Base-by-base conservation (phyloP, 2,113 vertebrate genomes). In the Ramphastos sulfuratus region DNA sequence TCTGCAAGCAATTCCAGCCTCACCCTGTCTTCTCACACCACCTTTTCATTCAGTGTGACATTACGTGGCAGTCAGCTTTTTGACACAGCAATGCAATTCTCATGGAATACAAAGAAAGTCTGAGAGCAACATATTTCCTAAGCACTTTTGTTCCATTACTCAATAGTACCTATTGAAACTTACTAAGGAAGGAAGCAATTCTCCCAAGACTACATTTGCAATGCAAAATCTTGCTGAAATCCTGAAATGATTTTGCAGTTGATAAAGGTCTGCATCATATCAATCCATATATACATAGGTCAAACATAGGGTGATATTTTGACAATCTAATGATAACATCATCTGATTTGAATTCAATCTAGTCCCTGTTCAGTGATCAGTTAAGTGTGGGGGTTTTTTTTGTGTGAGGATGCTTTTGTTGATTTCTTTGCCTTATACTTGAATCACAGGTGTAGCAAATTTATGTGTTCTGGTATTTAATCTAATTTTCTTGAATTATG, bases 121-220 rank as follows among this genome's bases (percentile, higher is more conserved):
- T 71, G 56, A 76, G 27, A 31, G 25, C 7, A 79, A 56, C 25
- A n/a, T 37, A 86, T 83, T 93, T 78, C 58, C 23, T 65, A 25
- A 15, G 5, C 0, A 5, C 18, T 73, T 85, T 76, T 87, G 13
- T 85, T 92, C 82, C 84, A 89, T 93, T 92, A 75, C 75, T 92
- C 3, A 37, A 50, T 31, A 59, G 31, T 87, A 67, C 82, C 54
- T 79, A 24, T 4, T 74, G 52, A 91, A 92, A 90, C 31, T 50
- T 50, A 50, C 8, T 21, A 14, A 96, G 87, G 42, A 87, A 82
- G 81, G 78, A 96, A 92, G 17, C 4, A 56, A 63, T 77, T 95
- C 90, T 87, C 56, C 19, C 21, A 23, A 82, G 37, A 48, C 39
- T 21, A 37, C 19, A 28, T 66, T 73, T 82, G 28, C 50, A 79